These are phyloP conservation scores for Coracopsis vasa DNA, from an alignment of 2,113 vertebrate genomes.

Conservation along the genomic window DNA sequence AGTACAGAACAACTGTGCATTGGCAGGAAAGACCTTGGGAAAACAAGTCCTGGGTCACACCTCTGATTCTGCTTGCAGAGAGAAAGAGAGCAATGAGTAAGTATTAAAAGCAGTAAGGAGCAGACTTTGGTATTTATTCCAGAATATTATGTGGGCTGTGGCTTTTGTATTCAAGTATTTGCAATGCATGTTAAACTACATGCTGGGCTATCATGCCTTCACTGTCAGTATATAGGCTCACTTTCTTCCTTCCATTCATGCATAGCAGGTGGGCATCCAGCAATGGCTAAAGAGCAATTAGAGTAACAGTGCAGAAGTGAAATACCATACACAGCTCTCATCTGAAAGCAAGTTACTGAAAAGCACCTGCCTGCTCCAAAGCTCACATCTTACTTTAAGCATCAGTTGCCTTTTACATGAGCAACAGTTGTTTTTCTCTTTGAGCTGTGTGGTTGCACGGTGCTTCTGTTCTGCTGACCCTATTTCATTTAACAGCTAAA, in stretches of 20 bases:
- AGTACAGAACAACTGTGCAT: accelerated
- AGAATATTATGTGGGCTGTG: not conserved
- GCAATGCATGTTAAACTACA: not conserved
- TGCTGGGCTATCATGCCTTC: constrained; percentile 4
- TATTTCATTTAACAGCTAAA: not conserved
- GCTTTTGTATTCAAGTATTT: not conserved
- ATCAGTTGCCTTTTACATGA: not conserved
- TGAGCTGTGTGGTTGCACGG: not conserved
- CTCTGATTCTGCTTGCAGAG: not conserved
- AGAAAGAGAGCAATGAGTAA: constrained; percentile 22
- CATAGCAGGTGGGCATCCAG: not conserved
- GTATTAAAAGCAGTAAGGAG: not conserved
- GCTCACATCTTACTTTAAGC: not conserved
- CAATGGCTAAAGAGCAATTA: not conserved
- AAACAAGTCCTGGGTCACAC: not conserved
- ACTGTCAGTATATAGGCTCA: not conserved
- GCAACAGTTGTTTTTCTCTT: not conserved
- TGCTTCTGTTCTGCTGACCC: not conserved
- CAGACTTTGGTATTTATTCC: constrained; percentile 11
- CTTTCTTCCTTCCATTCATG: not conserved
- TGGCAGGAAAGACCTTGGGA: not conserved
- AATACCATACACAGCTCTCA: not conserved
- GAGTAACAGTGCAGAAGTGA: not conserved
- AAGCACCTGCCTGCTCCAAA: not conserved
- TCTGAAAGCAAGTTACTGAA: not conserved